A percentile compares a stretch with the other conserved stretches of the same genome.
Conservation (phyloP, 35 echinoderm and acorn worm genomes). For the Antedon bifida region DNA sequence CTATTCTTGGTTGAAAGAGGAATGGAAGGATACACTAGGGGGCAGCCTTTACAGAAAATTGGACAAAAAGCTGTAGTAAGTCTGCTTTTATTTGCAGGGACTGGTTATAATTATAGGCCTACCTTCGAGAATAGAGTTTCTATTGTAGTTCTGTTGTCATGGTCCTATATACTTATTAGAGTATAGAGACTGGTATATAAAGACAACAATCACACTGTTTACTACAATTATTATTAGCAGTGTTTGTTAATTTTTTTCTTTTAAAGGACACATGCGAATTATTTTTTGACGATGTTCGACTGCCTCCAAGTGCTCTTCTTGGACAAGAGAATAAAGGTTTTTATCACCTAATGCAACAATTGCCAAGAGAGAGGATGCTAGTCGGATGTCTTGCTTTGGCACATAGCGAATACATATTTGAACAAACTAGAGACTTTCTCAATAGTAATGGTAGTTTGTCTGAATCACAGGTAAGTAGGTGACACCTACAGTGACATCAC, state of each 20-base stretch:
- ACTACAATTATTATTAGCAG: too few species aligned
- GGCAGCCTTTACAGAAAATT: neutral
- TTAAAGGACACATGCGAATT: constrained; percentile 6
- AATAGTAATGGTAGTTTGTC: neutral
- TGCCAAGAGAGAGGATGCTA: neutral
- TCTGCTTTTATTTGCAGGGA: too few species aligned
- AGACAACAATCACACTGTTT: too few species aligned
- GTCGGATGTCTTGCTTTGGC: neutral
- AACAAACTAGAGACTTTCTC: neutral
- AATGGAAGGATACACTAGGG: constrained; percentile 2
- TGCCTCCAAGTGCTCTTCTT: neutral
- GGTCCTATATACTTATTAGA: too few species aligned
- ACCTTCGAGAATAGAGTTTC: too few species aligned
- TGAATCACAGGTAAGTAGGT: constrained; percentile 5
- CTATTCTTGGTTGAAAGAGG: constrained; percentile 7
- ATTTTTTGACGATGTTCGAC: constrained; percentile 8
- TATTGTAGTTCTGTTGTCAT: too few species aligned
- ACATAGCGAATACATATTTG: neutral
- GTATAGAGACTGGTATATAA: too few species aligned
- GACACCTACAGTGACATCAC: too few species aligned
- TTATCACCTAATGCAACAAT: constrained; percentile 3
- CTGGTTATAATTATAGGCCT: too few species aligned
- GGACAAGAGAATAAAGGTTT: neutral
- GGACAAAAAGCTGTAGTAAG: neutral
- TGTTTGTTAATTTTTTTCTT: too few species aligned